Evolutionary conservation across 2,888 invertebrate species (phyloP).

Genomic region (Xanthia icteritia): DNA sequence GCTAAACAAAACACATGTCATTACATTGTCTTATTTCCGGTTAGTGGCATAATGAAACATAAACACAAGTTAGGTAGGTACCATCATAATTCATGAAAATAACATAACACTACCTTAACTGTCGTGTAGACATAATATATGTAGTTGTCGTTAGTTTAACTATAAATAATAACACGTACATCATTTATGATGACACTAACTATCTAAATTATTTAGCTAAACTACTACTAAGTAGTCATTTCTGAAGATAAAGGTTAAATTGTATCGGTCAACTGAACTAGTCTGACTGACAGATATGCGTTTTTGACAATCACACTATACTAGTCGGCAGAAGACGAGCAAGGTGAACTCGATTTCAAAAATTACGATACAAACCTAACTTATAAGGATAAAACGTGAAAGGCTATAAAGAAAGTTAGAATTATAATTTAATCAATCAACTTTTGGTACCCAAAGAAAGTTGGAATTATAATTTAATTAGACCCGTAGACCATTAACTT

Average conservation of each 20-base stretch:
- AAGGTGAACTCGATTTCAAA: slow-evolving; percentile 5
- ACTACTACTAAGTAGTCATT: neutral
- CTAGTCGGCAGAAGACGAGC: neutral
- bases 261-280: too few species aligned
- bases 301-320: too few species aligned
- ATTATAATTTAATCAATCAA: neutral
- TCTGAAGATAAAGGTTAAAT: neutral
- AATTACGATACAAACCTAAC: neutral
- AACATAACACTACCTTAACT: slow-evolving; percentile 19
- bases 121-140: neutral
- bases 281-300: too few species aligned
- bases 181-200: slow-evolving; percentile 12
- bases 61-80: neutral
- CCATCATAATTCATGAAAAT: slow-evolving; percentile 36
- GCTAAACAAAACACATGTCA: slow-evolving; percentile 16
- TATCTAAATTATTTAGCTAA: neutral
- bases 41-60: neutral
- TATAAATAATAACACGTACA: slow-evolving; percentile 14
- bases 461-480: too few species aligned
- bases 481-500: neutral
- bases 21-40: slow-evolving; percentile 44
- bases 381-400: neutral
- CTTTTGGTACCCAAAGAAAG: too few species aligned
- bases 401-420: slow-evolving; percentile 32
- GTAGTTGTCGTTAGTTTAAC: neutral